A percentile compares a stretch with the other conserved stretches of the same genome.
Evolutionary conservation across 92 coral and sea anemone genomes (phyloP).

Genomic region (Palythoa heliodiscus): DNA sequence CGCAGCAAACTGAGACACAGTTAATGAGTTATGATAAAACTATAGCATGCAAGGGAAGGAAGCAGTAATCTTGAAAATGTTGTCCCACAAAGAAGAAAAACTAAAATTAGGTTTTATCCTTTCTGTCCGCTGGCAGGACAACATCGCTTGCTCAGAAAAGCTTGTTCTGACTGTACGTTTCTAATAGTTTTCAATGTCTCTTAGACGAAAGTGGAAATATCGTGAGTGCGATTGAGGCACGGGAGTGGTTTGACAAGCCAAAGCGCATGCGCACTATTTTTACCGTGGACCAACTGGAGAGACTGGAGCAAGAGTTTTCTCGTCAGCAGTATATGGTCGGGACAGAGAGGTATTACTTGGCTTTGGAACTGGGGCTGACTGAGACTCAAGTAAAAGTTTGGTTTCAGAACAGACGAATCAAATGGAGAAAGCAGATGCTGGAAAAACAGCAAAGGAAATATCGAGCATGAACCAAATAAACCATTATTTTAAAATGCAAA

Average conservation of each 20-base stretch:
- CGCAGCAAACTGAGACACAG: too few relatives aligned
- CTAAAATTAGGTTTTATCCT: too few relatives aligned
- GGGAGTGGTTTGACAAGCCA: conserved; percentile 61
- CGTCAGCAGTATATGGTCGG: conserved; percentile 74
- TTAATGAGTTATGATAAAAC: too few relatives aligned
- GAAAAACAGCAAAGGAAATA: conserved; percentile 67
- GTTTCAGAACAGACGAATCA: conserved; percentile 87
- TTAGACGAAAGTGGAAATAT: conserved; percentile 16
- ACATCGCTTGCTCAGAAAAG: too few relatives aligned
- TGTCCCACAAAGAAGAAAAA: too few relatives aligned
- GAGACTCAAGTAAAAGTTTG: conserved; percentile 90
- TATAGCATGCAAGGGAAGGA: too few relatives aligned
- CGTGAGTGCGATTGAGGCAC: conserved; percentile 43
- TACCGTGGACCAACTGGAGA: conserved; percentile 65
- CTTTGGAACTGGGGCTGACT: conserved; percentile 80
- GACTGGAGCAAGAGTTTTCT: conserved; percentile 58
- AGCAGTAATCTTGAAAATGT: too few relatives aligned
- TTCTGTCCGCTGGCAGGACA: too few relatives aligned
- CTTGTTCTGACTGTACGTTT: too few relatives aligned
- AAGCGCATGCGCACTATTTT: conserved; percentile 73
- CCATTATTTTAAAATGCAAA: too few relatives aligned
- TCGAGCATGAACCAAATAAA: not conserved
- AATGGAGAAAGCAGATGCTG: conserved; percentile 79
- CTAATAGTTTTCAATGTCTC: not conserved
- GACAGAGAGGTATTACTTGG: conserved; percentile 64